A percentile compares a stretch with the other conserved stretches of the same genome.
Conservation (phyloP, 1,140 invertebrate genomes). For the Holotrichia oblita region DNA sequence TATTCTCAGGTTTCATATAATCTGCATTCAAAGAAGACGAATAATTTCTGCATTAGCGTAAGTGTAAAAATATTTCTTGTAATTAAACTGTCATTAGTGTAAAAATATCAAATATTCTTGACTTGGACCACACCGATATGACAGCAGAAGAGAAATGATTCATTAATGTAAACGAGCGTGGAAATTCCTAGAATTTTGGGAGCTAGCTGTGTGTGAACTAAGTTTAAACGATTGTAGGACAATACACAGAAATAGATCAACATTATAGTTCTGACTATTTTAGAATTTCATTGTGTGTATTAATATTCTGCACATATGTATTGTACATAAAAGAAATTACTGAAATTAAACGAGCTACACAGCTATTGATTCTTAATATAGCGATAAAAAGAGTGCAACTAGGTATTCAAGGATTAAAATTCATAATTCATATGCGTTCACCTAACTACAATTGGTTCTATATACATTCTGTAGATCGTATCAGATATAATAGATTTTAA, state of each 20-base stretch:
- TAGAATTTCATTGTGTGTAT: neutral
- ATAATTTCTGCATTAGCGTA: neutral
- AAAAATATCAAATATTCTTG: neutral
- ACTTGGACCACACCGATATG: neutral
- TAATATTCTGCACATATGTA: neutral
- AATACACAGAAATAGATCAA: conserved; percentile 12
- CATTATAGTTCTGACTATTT: neutral
- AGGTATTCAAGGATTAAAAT: no score
- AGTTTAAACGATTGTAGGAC: neutral
- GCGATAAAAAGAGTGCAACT: no score
- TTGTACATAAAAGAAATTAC: no score
- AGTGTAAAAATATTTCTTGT: neutral
- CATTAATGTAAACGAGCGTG: neutral
- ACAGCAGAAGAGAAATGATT: neutral
- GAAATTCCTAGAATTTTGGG: neutral
- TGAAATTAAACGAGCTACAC: no score
- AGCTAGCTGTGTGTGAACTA: neutral
- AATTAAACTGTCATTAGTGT: neutral
- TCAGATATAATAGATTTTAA: no score
- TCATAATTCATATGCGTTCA: no score
- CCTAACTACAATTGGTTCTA: no score
- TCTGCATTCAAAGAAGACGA: no score
- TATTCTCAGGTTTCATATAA: no score
- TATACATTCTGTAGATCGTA: no score
- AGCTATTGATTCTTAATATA: no score